phyloP scores from a whole-genome alignment of 92 coral and sea anemone species.

The Anthopleura xanthogrammica region DNA sequence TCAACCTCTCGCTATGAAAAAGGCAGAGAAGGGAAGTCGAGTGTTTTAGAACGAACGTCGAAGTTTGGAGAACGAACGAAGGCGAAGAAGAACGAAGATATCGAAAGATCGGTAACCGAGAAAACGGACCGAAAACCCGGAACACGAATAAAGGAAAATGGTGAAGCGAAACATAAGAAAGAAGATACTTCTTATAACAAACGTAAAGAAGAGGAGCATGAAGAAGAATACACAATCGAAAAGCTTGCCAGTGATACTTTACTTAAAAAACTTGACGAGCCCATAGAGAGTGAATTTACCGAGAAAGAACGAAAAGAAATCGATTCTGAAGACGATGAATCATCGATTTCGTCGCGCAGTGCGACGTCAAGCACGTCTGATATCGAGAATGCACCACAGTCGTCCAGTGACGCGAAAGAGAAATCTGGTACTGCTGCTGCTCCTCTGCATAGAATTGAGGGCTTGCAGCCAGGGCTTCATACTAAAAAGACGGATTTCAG shows the following conservation, averaged over 20 bases:
- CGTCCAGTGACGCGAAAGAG: constrained; percentile 3
- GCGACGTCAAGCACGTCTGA: constrained; percentile 40
- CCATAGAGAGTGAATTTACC: not conserved
- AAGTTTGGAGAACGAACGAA: constrained; percentile 3
- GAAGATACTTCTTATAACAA: not conserved
- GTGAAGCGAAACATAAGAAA: constrained; percentile 4
- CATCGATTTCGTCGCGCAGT: constrained; percentile 36
- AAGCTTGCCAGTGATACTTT: constrained; percentile 42
- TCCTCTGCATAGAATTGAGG: constrained; percentile 11
- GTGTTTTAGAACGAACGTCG: constrained; percentile 9
- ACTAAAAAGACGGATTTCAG: constrained; percentile 73
- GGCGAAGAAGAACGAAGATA: not conserved
- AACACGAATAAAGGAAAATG: not conserved
- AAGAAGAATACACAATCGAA: constrained; percentile 34
- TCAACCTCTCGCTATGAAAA: not conserved
- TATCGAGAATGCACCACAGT: constrained; percentile 16
- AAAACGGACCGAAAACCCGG: not conserved
- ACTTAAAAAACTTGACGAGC: constrained; percentile 29
- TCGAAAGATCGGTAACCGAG: not conserved
- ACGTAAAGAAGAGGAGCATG: constrained; percentile 14
- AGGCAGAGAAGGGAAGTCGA: not conserved
- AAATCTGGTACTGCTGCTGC: not conserved
- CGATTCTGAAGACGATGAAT: constrained; percentile 30
- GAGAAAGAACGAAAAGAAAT: constrained; percentile 27
- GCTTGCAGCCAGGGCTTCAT: constrained; percentile 23